Evolutionary conservation across 2,797 vertebrate species (phyloP).

Genomic region (Fistularia tabacaria): DNA sequence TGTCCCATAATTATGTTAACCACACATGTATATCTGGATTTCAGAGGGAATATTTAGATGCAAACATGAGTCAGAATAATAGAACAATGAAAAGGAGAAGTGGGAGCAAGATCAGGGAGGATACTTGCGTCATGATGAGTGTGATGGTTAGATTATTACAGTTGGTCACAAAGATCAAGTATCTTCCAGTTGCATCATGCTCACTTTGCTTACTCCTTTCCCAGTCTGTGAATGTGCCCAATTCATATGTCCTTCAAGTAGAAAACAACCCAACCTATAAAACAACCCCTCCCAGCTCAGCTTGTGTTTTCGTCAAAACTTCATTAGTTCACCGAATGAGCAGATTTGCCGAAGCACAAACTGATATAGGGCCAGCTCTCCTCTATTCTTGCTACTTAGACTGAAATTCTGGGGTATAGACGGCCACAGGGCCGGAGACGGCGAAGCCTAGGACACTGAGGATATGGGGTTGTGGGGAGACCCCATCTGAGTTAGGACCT

Average conservation of each 20-base stretch:
- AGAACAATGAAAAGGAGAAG: slow-evolving; percentile 59
- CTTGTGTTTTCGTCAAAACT: slow-evolving; percentile 40
- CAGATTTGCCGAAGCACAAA: slow-evolving; percentile 32
- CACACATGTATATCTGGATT: slow-evolving; percentile 58
- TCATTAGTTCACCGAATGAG: slow-evolving; percentile 2
- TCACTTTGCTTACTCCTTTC: slow-evolving; percentile 68
- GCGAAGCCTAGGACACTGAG: slow-evolving; percentile 89
- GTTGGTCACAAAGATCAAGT: slow-evolving; percentile 98
- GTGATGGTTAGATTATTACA: slow-evolving; percentile 81
- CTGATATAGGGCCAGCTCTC: slow-evolving; percentile 35
- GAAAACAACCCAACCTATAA: slow-evolving; percentile 35
- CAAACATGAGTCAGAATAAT: slow-evolving; percentile 72
- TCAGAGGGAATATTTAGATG: slow-evolving; percentile 73
- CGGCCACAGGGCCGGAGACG: slow-evolving; percentile 57
- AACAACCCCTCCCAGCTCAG: slow-evolving; percentile 47
- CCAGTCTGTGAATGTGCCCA: slow-evolving; percentile 78
- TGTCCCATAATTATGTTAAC: slow-evolving; percentile 50
- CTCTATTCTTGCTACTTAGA: slow-evolving; percentile 52
- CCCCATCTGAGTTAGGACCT: slow-evolving; percentile 99
- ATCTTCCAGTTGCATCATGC: slow-evolving; percentile 85
- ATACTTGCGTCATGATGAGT: slow-evolving; percentile 62
- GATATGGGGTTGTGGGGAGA: slow-evolving; percentile 98
- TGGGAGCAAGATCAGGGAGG: slow-evolving; percentile 58
- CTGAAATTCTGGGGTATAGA: slow-evolving; percentile 78
- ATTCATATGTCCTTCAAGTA: slow-evolving; percentile 92